These are phyloP conservation scores for Drosophila quinaria DNA, from an alignment of 2,888 invertebrate genomes.

Conservation along the genomic window DNA sequence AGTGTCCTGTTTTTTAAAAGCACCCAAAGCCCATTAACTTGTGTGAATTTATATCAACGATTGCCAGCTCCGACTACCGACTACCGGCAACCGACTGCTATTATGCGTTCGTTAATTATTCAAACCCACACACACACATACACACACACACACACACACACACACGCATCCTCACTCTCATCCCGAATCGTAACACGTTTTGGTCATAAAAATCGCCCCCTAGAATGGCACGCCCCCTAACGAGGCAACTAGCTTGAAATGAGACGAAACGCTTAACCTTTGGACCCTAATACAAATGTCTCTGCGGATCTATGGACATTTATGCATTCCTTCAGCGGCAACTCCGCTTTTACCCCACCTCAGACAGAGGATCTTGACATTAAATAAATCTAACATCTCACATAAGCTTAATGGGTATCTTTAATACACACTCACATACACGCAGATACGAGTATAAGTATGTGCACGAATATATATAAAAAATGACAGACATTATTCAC, in stretches of 20 bases:
- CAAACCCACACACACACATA: conserved; percentile 46
- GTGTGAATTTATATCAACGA: conserved; percentile 75
- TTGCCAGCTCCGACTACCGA: conserved; percentile 58
- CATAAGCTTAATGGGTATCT: conserved; percentile 72
- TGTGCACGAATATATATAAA: conserved; percentile 53
- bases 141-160: not conserved
- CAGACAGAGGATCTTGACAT: conserved; percentile 63
- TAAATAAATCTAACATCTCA: conserved; percentile 77
- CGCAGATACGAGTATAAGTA: conserved; percentile 18
- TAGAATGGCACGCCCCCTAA: conserved; percentile 67
- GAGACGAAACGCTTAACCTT: conserved; percentile 64
- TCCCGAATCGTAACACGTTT: conserved; percentile 70
- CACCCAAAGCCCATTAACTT: conserved; percentile 75
- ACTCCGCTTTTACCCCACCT: conserved; percentile 10
- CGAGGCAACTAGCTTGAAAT: conserved; percentile 58
- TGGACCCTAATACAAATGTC: conserved; percentile 60
- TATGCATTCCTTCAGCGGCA: conserved; percentile 55
- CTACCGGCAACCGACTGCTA: conserved; percentile 62
- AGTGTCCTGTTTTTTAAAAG: conserved; percentile 67
- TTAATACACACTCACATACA: conserved; percentile 60
- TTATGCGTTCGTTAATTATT: conserved; percentile 80
- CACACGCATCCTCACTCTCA: conserved; percentile 12
- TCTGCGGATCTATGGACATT: conserved; percentile 66
- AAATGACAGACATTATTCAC: conserved; percentile 82
- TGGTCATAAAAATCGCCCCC: conserved; percentile 77